Base-by-base conservation (phyloP, 2,113 vertebrate species). In the Ascaphus truei region DNA sequence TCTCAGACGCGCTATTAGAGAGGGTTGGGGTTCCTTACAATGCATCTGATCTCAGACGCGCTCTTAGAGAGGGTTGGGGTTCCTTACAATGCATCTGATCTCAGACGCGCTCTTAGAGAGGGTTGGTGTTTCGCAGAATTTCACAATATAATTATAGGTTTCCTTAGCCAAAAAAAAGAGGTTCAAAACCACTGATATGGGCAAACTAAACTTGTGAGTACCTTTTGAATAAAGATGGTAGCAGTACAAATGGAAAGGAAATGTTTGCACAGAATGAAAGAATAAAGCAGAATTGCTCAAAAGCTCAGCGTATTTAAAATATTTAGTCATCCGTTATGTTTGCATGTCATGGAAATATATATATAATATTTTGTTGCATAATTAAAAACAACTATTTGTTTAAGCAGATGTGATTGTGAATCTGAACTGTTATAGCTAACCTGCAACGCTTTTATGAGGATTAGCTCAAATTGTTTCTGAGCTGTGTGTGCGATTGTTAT, bases 331-430 rank as follows among this genome's bases (percentile, higher is more conserved):
- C 48, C 53, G 62, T 52, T 52, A 50, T 55, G 53, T 31, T 43
- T 50, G 34, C 6, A 26, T 37, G 15, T 55, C 36, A 41, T 66
- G 50, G 37, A 55, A 66, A 43, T 39, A 30, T 55, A 43, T 16
- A 55, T 10, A 13, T 33, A 37, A 31, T 22, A 29, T n/a, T 13
- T 15, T 10, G 13, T 36, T 66, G 50, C 15, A 34, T 66, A 36
- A 55, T 53, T 55, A 66, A 34, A 55, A 20, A 34, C 34, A 66
- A n/a, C 36, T 25, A 30, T 41, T 41, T 55, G 48, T 37, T 30
- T 52, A 12, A 65, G 48, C 33, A 65, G 47, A 65, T 65, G 48
- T 41, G 29, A 41, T 66, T 55, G n/a, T n/a, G n/a, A n/a, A n/a
- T n/a, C n/a, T n/a, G n/a, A n/a, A n/a, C n/a, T n/a, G 50, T 55